Base-by-base conservation (phyloP, 1,140 invertebrate species). In the Maconellicoccus hirsutus region DNA sequence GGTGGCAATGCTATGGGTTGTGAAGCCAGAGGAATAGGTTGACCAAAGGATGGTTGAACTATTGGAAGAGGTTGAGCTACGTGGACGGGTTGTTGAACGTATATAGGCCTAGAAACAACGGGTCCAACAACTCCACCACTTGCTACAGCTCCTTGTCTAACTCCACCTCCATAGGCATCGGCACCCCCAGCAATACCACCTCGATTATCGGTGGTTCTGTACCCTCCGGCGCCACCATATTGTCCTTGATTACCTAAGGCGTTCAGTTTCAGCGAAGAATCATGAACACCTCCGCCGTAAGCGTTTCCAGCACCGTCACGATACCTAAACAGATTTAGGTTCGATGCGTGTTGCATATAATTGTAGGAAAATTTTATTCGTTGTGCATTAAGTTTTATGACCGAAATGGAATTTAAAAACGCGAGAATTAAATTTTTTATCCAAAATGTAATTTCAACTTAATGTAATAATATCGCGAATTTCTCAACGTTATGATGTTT, bases 291-390 rank as follows among this genome's bases (percentile, higher is more conserved):
- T 2, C 75, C 77, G 21, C 74, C 74, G 16, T 72, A 73, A 2
- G 71, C 70, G n/a, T 75, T 74, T 7, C 74, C 77, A 10, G 72
- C 76, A 0, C 73, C 72, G 70, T 77, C 74, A 22, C 73, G 70
- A 52, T 71, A 76, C 14, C 73, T 75, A 42, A 71, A 70, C 14
- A 59, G 19, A 27, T 25, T 61, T 7, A 61, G 19, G n/a, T 52
- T 52, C n/a, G 42, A 19, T 52, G 42, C 16, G n/a, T 52, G 42
- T 52, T 52, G n/a, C 16, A 38, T n/a, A n/a, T n/a, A n/a, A n/a
- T n/a, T n/a, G n/a, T n/a, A 33, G 29, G 29, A 33, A 12, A 12
- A 33, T 33, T 33, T 33, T 33, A 6, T 33, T 33, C 12, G 12
- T 33, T 33, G 10, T 52, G 42, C 12, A 52, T 52, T 52, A 52